phyloP scores from a whole-genome alignment of 2,797 vertebrate species.

The Anolis apletophallus region DNA sequence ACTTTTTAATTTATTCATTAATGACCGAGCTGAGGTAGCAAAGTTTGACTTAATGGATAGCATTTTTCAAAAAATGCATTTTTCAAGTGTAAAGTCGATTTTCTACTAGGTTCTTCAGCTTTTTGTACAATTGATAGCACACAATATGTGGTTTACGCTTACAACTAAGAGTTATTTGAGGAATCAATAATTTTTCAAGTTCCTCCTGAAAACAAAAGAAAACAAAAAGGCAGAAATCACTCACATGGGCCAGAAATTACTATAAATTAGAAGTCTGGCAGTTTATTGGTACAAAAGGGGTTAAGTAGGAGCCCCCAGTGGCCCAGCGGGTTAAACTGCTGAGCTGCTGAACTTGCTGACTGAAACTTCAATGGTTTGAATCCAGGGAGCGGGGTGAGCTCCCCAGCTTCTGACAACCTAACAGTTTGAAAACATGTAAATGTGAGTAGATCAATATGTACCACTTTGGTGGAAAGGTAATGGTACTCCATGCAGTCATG shows the following conservation, averaged over 20 bases:
- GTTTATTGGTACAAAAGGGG: neutral
- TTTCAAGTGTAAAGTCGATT: slow-evolving; percentile 89
- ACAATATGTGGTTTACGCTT: slow-evolving; percentile 79
- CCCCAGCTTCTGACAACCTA: no score
- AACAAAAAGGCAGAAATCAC: slow-evolving; percentile 7
- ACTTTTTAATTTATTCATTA: no score
- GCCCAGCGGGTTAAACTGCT: no score
- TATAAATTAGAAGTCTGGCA: neutral
- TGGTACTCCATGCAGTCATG: no score
- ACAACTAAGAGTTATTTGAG: slow-evolving; percentile 77
- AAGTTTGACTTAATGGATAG: slow-evolving; percentile 82
- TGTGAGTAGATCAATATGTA: no score
- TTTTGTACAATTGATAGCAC: slow-evolving; percentile 77
- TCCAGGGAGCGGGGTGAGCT: no score
- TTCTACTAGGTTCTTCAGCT: slow-evolving; percentile 82
- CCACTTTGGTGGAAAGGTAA: no score
- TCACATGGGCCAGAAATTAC: neutral
- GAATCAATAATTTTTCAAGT: slow-evolving; percentile 77
- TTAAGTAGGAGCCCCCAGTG: no score
- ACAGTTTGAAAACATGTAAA: no score
- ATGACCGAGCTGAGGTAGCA: no score
- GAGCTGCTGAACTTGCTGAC: no score
- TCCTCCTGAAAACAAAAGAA: slow-evolving; percentile 76
- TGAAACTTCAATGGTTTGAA: no score
- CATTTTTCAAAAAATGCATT: slow-evolving; percentile 92